Evolutionary conservation across 2,797 vertebrate genomes (phyloP).

Genomic region (Rhynchonycteris naso): DNA sequence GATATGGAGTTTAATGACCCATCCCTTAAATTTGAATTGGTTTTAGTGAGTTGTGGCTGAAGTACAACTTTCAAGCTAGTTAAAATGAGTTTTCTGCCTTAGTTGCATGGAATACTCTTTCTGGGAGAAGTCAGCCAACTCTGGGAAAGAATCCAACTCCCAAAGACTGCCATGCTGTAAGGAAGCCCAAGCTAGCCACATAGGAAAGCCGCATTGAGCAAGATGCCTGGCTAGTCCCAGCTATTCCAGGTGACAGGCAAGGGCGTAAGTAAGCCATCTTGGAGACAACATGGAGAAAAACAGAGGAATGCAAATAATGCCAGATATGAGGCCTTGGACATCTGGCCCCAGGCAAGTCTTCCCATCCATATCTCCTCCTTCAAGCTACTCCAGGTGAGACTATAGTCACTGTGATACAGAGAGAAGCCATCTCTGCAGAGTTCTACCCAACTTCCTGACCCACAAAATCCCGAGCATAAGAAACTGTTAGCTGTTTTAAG

Average conservation of each 20-base stretch:
- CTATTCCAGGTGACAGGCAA: not conserved
- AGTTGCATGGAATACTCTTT: not conserved
- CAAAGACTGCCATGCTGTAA: not conserved
- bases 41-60: not conserved
- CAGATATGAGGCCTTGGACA: rapidly evolving
- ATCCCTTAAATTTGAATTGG: not conserved
- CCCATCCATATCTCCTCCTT: not conserved
- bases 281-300: not conserved
- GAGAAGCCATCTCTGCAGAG: not conserved
- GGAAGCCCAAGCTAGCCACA: not conserved
- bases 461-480: not conserved
- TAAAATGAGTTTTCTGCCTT: not conserved
- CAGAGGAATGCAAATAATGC: not conserved
- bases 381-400: not conserved
- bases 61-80: not conserved
- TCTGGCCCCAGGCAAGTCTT: not conserved
- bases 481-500: not conserved
- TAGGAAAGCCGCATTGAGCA: not conserved
- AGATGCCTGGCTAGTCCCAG: not conserved
- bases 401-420: not conserved
- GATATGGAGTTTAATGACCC: not conserved
- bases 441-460: not conserved
- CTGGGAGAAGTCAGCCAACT: not conserved
- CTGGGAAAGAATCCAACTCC: not conserved
- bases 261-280: not conserved